Evolutionary conservation across 2,113 vertebrate genomes (phyloP), one percentile per base, ranked within the genome.

Genomic region (human): DNA sequence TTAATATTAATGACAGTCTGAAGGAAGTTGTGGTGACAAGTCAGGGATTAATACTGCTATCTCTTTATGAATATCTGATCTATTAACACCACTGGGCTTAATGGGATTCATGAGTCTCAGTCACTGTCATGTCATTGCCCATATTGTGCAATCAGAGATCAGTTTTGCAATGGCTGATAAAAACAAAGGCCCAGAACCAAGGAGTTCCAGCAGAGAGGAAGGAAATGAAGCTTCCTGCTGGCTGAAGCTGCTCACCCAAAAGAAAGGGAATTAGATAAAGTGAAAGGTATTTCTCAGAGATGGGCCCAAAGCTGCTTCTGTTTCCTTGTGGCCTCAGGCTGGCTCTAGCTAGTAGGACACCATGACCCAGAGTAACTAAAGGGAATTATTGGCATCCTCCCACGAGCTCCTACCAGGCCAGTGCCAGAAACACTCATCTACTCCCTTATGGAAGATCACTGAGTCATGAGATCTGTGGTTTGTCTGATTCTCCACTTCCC

Each of bases 161-260:
- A 50, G 18, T 92, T 96, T 92, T 88, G 72, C 76, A 93, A 80
- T 70, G n/a, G 55, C 75, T 90, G 45, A 95, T 82, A 80, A 93
- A 98, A 96, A 94, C 94, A 90, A 91, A 97, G 48, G 32, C 90
- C 45, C n/a, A 50, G 94, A 90, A 81, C 55, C 55, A 43, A 55
- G 40, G 79, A 30, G 66, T 86, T 95, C 85, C 6, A 70, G 83
- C 68, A 72, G 50, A 97, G 35, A 73, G 64, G 48, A 95, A 97
- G 94, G 90, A 96, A 96, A 64, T 17, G 32, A 80, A 66, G 35
- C 78, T 96, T 95, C 55, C 92, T 95, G 64, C 48, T n/a, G 30
- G 38, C 68, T 64, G 79, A 72, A 93, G 48, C 23, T 17, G 50
- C 23, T 66, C 35, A 87, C n/a, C 23, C 50, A 70, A 86, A 95